These are phyloP conservation scores for Notodonta ziczac DNA, from an alignment of 2,888 invertebrate species.

Conservation along the genomic window DNA sequence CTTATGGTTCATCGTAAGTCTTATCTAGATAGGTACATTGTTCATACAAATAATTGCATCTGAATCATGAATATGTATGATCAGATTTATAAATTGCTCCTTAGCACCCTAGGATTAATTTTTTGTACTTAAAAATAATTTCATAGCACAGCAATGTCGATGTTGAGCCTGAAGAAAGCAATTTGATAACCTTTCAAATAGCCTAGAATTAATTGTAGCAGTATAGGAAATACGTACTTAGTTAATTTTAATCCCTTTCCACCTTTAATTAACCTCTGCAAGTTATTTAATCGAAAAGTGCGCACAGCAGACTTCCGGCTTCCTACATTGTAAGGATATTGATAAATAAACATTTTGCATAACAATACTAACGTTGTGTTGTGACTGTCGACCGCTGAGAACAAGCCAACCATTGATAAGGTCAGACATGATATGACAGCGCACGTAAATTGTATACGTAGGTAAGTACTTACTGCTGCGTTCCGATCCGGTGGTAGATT, in stretches of 20 bases:
- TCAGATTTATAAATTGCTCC: no score
- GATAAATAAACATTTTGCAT: conserved; percentile 18
- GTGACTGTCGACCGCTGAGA: neutral
- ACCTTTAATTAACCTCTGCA: neutral
- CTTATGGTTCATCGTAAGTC: no score
- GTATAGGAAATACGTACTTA: neutral
- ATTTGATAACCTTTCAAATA: no score
- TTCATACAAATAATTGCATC: no score
- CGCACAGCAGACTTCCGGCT: conserved; percentile 17
- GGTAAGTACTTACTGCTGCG: no score
- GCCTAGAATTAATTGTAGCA: neutral
- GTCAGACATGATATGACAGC: neutral
- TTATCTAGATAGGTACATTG: no score
- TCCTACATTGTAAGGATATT: conserved; percentile 20
- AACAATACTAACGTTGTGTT: conserved; percentile 10
- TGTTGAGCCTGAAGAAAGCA: no score
- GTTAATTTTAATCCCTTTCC: neutral
- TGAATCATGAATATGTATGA: no score
- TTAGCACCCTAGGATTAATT: no score
- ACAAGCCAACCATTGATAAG: neutral
- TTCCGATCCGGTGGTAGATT: no score
- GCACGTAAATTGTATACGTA: neutral
- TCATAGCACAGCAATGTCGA: no score
- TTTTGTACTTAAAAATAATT: no score
- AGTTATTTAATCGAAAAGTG: neutral